Conservation (phyloP, 2,113 vertebrate genomes). For the Pterophyllum scalare region DNA sequence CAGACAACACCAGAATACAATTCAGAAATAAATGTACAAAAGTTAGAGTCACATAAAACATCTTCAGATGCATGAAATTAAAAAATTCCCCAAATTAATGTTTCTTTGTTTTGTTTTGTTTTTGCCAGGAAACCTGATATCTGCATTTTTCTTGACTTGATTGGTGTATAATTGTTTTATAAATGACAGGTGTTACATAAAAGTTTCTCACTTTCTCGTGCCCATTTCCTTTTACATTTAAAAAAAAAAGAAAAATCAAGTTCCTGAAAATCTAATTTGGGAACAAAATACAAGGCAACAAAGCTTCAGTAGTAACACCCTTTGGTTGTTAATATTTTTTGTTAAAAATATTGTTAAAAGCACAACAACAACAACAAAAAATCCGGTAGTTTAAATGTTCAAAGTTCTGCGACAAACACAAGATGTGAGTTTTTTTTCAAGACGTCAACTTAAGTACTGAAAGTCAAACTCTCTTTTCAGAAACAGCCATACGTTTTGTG, state of each 20-base stretch:
- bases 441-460: neutral
- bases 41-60: conserved; percentile 9
- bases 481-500: conserved; percentile 26
- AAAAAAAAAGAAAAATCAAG: neutral
- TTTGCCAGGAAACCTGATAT: conserved; percentile 15
- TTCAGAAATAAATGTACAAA: conserved; percentile 17
- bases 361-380: neutral
- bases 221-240: neutral
- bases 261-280: conserved; percentile 15
- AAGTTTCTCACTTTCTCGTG: neutral
- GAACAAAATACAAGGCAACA: neutral
- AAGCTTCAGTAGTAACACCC: neutral
- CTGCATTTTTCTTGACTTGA: neutral
- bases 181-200: neutral
- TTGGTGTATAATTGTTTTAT: neutral
- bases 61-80: neutral
- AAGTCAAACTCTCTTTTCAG: conserved; percentile 23
- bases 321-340: neutral
- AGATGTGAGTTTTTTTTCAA: neutral
- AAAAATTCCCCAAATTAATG: neutral
- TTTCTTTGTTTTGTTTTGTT: neutral
- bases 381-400: conserved; percentile 20
- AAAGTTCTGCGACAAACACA: conserved; percentile 12
- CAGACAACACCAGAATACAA: conserved; percentile 49
- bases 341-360: fast-evolving